Evolutionary conservation across 92 coral and sea anemone genomes (phyloP), one percentile per base, ranked within the genome.

Genomic region (Desmophyllum pertusum): DNA sequence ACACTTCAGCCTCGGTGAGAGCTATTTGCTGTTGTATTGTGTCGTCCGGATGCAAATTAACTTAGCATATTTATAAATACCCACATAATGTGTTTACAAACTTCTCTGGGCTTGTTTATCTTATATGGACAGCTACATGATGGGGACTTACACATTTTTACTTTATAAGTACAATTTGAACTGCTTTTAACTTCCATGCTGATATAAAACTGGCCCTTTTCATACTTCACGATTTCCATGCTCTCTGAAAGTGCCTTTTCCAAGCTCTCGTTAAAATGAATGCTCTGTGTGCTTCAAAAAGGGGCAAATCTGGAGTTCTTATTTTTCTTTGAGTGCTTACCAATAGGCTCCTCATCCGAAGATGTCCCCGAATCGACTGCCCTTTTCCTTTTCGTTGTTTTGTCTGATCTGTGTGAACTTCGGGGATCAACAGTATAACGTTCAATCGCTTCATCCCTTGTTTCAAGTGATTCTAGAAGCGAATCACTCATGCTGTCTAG

Each of bases 361-460:
- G 73, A 67, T 67, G 73, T 67, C 21, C 43, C 73, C 38, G 43
- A 67, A 39, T 76, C 66, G 11, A n/a, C 55, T 10, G 19, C 80
- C 27, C 6, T 37, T 30, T 33, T 23, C 55, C 6, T 18, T 18
- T 23, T 18, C 55, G 35, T 53, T 59, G 46, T 76, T 36, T 53
- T 76, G 19, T 76, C 80, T 76, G 80, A 76, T 23, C 66, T 52
- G 37, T 76, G 66, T 23, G 80, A 76, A 9, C 80, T 50, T 50
- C 30, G 48, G 25, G 80, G 41, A 10, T 48, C 80, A 75, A 48
- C 37, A 6, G 53, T 57, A n/a, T 46, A 75, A 25, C 23, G 39
- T 75, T n/a, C n/a, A n/a, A 40, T 37, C 25, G 63, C 63, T 76
- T 48, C 39, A 48, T 27, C 61, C 55, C 80, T 76, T 48, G 65